Conservation (phyloP, 2,888 invertebrate genomes). For the Mythimna loreyi region DNA sequence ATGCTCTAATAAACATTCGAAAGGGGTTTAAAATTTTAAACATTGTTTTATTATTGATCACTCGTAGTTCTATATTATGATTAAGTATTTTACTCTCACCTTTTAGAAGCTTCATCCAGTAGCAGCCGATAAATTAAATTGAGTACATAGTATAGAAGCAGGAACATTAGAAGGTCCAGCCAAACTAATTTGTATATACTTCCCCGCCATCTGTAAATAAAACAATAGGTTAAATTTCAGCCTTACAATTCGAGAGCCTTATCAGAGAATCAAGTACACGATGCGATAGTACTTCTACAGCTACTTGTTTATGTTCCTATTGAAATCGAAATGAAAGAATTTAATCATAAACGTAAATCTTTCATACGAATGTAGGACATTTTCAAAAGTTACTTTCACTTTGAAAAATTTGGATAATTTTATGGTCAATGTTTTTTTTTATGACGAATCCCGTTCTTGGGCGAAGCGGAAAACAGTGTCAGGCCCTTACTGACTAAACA, state of each 20-base stretch:
- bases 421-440: no score
- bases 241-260: background rate
- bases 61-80: background rate
- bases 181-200: conserved; percentile 98
- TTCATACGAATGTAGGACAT: background rate
- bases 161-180: conserved; percentile 96
- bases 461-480: no score
- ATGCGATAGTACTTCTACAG: conserved; percentile 1
- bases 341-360: background rate
- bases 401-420: background rate
- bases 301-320: conserved; percentile 4
- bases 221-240: conserved; percentile 21
- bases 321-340: conserved; percentile 6
- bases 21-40: background rate
- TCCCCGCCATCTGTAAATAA: conserved; percentile 96
- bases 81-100: conserved; percentile 85
- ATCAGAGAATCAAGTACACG: background rate
- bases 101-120: conserved; percentile 92
- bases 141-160: conserved; percentile 94
- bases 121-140: conserved; percentile 94
- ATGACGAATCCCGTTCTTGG: no score
- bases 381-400: background rate
- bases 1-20: conserved; percentile 29
- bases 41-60: background rate
- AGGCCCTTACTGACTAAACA: no score